Percentiles rank a stretch among this genome's conserved stretches.
These are phyloP conservation scores for Clarias gariepinus DNA, from an alignment of 2,113 vertebrate genomes.

Conservation along the genomic window DNA sequence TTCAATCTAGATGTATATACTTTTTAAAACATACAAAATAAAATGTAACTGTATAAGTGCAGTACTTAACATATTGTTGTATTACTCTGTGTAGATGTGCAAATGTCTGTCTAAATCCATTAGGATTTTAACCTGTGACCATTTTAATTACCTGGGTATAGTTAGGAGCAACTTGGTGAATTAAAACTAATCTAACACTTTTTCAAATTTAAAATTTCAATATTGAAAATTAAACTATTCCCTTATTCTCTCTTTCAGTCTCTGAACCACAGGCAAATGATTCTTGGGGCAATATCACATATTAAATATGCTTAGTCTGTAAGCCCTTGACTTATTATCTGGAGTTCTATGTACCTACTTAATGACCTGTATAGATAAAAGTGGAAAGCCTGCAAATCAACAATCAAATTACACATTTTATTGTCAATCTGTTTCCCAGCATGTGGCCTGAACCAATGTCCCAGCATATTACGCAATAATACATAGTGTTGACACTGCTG, in stretches of 20 bases:
- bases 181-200: neutral
- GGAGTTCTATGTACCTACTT: neutral
- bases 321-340: neutral
- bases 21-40: no score
- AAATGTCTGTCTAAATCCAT: neutral
- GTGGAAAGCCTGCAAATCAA: neutral
- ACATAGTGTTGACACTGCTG: neutral
- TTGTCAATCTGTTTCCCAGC: neutral
- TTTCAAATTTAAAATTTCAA: neutral
- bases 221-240: neutral
- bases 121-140: neutral
- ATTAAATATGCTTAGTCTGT: neutral
- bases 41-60: neutral
- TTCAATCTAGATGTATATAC: no score
- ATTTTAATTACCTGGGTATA: neutral
- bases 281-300: neutral
- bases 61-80: neutral
- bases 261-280: neutral
- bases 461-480: neutral
- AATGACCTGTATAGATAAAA: neutral
- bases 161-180: neutral
- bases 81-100: neutral
- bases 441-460: neutral
- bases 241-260: neutral
- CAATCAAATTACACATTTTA: neutral